Conservation (phyloP, 2,888 invertebrate genomes). For the Pollenia griseotomentosa region DNA sequence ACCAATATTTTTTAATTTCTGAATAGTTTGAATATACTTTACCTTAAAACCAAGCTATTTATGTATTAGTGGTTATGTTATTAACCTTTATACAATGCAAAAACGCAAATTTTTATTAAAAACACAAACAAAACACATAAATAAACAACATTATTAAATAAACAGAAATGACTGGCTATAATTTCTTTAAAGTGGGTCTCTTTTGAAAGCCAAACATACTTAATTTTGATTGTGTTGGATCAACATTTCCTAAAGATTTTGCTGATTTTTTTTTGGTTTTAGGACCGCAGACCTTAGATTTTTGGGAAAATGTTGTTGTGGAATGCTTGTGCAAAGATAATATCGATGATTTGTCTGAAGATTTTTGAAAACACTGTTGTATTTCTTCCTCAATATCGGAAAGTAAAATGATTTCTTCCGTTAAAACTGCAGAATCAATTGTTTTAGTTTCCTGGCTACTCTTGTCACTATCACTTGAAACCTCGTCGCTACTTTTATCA, state of each 20-base stretch:
- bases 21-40: too few species aligned
- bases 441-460: slow-evolving; percentile 8
- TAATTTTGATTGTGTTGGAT: slow-evolving; percentile 86
- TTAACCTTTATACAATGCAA: neutral
- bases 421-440: neutral
- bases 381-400: slow-evolving; percentile 56
- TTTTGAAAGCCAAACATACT: slow-evolving; percentile 89
- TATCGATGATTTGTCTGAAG: neutral
- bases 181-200: slow-evolving; percentile 84
- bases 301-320: neutral
- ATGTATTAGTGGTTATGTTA: neutral
- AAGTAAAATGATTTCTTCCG: slow-evolving; percentile 35
- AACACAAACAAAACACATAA: neutral
- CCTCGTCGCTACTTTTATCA: slow-evolving; percentile 14
- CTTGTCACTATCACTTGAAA: neutral
- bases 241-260: neutral
- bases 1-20: too few species aligned
- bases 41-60: neutral
- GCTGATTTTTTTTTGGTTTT: slow-evolving; percentile 73
- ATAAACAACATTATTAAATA: slow-evolving; percentile 31
- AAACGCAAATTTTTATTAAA: slow-evolving; percentile 22
- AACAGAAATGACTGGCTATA: slow-evolving; percentile 51
- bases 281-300: slow-evolving; percentile 50
- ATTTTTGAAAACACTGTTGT: neutral
- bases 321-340: neutral